A percentile compares a stretch with the other conserved stretches of the same genome.
These are phyloP conservation scores for Ctena decussata DNA, from an alignment of 2,888 invertebrate species.

Conservation along the genomic window DNA sequence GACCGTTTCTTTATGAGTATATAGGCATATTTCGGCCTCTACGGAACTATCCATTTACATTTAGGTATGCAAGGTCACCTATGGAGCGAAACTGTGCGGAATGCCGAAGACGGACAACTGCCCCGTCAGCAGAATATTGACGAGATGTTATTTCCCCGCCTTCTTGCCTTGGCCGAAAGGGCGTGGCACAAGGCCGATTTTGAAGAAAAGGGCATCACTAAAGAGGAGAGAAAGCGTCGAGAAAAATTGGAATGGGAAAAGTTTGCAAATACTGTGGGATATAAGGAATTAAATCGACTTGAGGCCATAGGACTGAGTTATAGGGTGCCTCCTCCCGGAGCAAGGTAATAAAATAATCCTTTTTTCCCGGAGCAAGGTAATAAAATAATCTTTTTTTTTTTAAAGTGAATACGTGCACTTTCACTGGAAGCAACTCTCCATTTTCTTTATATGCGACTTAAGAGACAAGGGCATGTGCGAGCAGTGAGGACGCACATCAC, in stretches of 20 bases:
- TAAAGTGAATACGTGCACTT: too few relatives aligned
- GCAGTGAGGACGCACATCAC: too few relatives aligned
- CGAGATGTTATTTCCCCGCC: constrained; percentile 79
- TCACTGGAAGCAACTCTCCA: too few relatives aligned
- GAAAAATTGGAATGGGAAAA: constrained; percentile 71
- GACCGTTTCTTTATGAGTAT: too few relatives aligned
- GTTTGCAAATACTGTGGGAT: constrained; percentile 78
- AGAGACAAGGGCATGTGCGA: too few relatives aligned
- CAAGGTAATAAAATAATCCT: too few relatives aligned
- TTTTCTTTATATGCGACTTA: too few relatives aligned
- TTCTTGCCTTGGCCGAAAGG: constrained; percentile 82
- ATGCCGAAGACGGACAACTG: constrained; percentile 67
- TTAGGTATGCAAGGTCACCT: constrained; percentile 84
- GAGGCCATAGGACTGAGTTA: constrained; percentile 71
- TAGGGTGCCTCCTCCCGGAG: constrained; percentile 80
- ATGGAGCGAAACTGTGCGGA: constrained; percentile 82
- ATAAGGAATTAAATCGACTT: constrained; percentile 77
- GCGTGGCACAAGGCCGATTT: constrained; percentile 83
- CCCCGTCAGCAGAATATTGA: too few relatives aligned
- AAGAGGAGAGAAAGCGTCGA: background rate
- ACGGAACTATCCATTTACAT: too few relatives aligned
- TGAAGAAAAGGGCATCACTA: constrained; percentile 58
- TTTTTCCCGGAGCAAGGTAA: too few relatives aligned
- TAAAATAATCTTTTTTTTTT: too few relatives aligned
- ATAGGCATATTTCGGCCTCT: too few relatives aligned